A percentile compares a stretch with the other conserved stretches of the same genome.
phyloP scores from a whole-genome alignment of 2,888 invertebrate species.

The Rapana venosa region DNA sequence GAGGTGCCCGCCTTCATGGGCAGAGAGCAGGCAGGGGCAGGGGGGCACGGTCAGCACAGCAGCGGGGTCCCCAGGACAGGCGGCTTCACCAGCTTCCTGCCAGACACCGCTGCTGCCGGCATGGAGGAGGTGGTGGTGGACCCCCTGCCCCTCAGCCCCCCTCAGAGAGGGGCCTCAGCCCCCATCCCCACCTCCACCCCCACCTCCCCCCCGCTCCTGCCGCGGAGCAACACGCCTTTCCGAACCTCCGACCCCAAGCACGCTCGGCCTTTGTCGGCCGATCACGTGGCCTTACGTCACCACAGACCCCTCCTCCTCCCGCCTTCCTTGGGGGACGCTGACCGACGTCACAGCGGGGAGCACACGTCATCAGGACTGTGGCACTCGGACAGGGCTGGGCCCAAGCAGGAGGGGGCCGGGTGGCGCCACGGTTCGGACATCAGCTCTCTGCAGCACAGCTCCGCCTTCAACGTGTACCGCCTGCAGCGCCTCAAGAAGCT shows the following conservation, averaged over 20 bases:
- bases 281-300: slow-evolving; percentile 38
- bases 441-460: background rate
- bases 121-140: background rate
- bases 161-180: slow-evolving; percentile 32
- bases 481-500: slow-evolving; percentile 32
- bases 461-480: slow-evolving; percentile 29
- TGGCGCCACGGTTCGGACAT: slow-evolving; percentile 10
- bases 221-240: slow-evolving; percentile 15
- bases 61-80: background rate
- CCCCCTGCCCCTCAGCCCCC: background rate
- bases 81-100: background rate
- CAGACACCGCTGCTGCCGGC: background rate
- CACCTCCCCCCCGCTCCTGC: background rate
- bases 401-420: background rate
- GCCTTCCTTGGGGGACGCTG: background rate
- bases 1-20: background rate
- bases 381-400: background rate
- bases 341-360: slow-evolving; percentile 24
- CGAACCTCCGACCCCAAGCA: slow-evolving; percentile 16
- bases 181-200: background rate
- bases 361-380: background rate
- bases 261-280: slow-evolving; percentile 47
- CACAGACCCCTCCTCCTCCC: background rate
- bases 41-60: background rate
- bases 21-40: background rate